Evolutionary conservation across 2,113 vertebrate species (phyloP).

Genomic region (Chaetorhynchus papuensis): DNA sequence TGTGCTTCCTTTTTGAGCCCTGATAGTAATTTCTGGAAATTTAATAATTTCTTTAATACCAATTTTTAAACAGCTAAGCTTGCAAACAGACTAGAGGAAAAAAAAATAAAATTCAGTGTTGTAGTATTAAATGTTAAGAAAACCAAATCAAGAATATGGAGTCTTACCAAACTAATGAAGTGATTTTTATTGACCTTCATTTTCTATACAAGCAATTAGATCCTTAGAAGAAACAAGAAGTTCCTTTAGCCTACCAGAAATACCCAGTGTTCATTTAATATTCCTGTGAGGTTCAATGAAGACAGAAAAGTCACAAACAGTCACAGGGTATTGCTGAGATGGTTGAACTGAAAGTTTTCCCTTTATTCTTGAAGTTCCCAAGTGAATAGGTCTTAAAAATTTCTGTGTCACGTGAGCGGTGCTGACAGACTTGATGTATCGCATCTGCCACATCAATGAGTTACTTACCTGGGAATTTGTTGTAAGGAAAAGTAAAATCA

Average conservation of each 20-base stretch:
- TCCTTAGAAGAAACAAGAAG: neutral
- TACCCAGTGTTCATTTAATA: neutral
- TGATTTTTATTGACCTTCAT: neutral
- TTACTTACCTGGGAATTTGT: neutral
- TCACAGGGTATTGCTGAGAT: fast-evolving
- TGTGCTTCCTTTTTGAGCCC: neutral
- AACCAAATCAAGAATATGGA: neutral
- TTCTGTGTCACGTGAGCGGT: fast-evolving
- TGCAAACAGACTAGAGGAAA: neutral
- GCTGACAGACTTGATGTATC: neutral
- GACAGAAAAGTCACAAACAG: neutral
- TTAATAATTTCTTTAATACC: neutral
- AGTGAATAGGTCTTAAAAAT: neutral
- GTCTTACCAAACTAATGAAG: neutral
- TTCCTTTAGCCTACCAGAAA: neutral
- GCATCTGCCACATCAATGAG: neutral
- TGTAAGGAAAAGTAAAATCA: neutral
- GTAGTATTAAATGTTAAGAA: neutral
- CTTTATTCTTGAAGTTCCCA: neutral
- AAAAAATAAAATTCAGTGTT: neutral
- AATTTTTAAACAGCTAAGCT: neutral
- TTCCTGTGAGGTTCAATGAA: neutral
- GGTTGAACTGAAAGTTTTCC: neutral
- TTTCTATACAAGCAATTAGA: neutral
- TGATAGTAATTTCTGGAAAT: neutral